Base-by-base conservation (phyloP, 2,888 invertebrate species). In the Hylaea fasciaria region DNA sequence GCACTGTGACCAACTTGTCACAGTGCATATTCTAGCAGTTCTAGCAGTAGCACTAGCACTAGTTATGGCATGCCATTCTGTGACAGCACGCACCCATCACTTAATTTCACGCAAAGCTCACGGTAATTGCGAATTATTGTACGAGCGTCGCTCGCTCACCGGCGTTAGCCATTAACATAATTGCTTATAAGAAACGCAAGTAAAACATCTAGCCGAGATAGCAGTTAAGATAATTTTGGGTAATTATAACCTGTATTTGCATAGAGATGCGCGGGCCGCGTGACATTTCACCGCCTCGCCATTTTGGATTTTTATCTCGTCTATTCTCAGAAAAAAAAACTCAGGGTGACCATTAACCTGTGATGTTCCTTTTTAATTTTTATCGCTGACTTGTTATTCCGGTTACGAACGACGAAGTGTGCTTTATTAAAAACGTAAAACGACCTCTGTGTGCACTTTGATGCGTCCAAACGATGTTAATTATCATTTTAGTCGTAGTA, bases 141-240 rank as follows among this genome's bases (percentile, higher is more conserved):
- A 57, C 70, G 70, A 54, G 29, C 44, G 17, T 39, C 22, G 40
- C 69, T 74, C 75, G 71, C 72, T 76, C 66, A 64, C 54, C 65
- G 45, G 57, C 65, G 60, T 77, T 74, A 73, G 76, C 79, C 76
- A 89, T 90, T 87, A 86, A 81, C 86, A 86, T 89, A 89, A 90
- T 90, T 86, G 84, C 86, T 88, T 86, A 82, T 87, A 90, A 90
- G 88, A 89, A 90, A 87, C 78, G 77, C 78, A 75, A 82, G 80
- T 80, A 81, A 82, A 81, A 83, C 80, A 80, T 83, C 83, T 85
- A 84, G 77, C 78, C 73, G 75, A 81, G 88, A 91, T 90, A 77
- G 82, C 79, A 80, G 83, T 86, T 79, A 83, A 88, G 87, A 90
- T 91, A 60, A 62, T 57, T 45, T 81, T 77, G 67, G 65, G 84